A percentile compares a stretch with the other conserved stretches of the same genome.
Conservation (phyloP, 1,140 invertebrate species). For the Diachasmimorpha longicaudata region DNA sequence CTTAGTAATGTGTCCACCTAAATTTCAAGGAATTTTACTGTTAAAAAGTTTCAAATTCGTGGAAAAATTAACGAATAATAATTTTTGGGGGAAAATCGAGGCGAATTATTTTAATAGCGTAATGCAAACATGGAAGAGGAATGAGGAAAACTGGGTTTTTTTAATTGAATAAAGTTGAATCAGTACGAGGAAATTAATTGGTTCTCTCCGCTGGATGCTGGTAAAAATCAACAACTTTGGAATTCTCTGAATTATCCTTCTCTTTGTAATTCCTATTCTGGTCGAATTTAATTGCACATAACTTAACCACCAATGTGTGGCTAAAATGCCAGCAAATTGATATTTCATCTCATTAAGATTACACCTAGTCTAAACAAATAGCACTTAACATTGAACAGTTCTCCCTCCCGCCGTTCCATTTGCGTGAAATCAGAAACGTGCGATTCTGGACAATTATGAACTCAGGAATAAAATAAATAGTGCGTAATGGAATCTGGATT, state of each 20-base stretch:
- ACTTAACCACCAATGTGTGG: neutral
- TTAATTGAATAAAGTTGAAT: neutral
- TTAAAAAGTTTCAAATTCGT: too few species aligned
- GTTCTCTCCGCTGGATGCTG: too few species aligned
- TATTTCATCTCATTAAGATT: neutral
- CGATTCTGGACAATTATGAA: neutral
- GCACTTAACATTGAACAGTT: neutral
- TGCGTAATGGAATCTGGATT: conserved; percentile 18
- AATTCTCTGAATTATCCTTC: neutral
- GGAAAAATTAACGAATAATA: too few species aligned
- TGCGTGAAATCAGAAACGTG: neutral
- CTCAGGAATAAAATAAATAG: conserved; percentile 7
- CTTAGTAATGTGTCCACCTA: too few species aligned
- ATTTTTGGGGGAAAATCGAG: too few species aligned
- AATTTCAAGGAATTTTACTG: too few species aligned
- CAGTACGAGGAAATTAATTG: neutral
- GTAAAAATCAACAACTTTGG: too few species aligned
- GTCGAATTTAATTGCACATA: too few species aligned
- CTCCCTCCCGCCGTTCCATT: neutral
- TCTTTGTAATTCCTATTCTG: neutral
- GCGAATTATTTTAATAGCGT: too few species aligned
- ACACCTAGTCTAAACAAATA: neutral
- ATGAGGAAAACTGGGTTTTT: neutral
- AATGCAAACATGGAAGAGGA: too few species aligned
- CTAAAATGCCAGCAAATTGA: neutral